phyloP scores from a whole-genome alignment of 2,113 vertebrate genomes.

The Cynopterus brachyotis region DNA sequence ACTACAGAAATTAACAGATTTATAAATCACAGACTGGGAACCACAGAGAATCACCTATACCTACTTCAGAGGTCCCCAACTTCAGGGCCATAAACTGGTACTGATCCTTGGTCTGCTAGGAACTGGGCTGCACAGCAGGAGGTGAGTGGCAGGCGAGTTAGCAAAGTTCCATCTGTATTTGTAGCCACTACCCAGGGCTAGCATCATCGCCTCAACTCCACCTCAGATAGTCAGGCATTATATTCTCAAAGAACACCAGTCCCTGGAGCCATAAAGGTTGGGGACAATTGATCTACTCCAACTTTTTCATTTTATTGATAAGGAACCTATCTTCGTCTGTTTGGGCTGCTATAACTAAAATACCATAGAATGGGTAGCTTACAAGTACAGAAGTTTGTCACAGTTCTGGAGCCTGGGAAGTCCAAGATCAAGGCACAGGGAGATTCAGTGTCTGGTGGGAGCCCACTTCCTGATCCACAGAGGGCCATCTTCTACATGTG shows the following conservation, averaged over 20 bases:
- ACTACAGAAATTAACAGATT: conserved; percentile 1
- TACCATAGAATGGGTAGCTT: neutral
- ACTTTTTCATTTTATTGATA: neutral
- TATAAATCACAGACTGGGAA: neutral
- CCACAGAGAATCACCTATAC: neutral
- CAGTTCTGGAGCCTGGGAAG: neutral
- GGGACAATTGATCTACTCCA: too few species aligned
- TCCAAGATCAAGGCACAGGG: neutral
- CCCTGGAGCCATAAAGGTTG: too few species aligned
- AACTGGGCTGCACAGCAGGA: too few species aligned
- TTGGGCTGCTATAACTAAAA: neutral
- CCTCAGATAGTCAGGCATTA: too few species aligned
- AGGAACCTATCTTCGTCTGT: neutral
- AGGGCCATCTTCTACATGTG: neutral
- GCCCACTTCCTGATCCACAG: neutral
- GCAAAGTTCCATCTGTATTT: too few species aligned
- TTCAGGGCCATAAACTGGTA: too few species aligned
- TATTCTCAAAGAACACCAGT: too few species aligned
- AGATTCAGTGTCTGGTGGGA: neutral
- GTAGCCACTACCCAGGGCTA: too few species aligned
- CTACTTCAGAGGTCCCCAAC: neutral
- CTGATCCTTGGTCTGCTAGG: too few species aligned
- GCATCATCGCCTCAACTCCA: too few species aligned
- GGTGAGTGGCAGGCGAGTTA: too few species aligned
- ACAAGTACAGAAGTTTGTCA: neutral